Evolutionary conservation across 2,113 vertebrate genomes (phyloP).

Genomic region (Leptobrachium leishanense): DNA sequence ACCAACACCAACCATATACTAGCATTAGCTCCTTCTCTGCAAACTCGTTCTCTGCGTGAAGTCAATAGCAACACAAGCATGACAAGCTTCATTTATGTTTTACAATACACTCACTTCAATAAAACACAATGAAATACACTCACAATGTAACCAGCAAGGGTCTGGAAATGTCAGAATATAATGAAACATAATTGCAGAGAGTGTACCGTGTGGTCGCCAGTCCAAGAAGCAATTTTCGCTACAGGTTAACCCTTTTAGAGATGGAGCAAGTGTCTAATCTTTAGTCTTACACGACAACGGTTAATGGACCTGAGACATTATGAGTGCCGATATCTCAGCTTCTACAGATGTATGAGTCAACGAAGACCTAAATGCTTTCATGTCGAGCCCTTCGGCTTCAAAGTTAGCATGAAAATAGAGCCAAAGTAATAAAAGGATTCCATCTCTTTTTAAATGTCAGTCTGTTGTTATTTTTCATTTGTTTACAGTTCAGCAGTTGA

Average conservation of each 20-base stretch:
- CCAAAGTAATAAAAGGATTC: not conserved
- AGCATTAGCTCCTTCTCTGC: constrained; percentile 14
- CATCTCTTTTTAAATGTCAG: too few relatives aligned
- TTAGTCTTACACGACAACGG: constrained; percentile 6
- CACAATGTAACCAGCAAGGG: constrained; percentile 27
- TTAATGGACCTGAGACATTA: not conserved
- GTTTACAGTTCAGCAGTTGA: not conserved
- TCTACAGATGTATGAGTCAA: constrained; percentile 21
- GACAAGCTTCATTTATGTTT: constrained; percentile 47
- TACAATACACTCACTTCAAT: constrained; percentile 39
- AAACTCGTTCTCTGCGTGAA: constrained; percentile 37
- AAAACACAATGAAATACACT: constrained; percentile 42
- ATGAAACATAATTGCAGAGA: constrained; percentile 46
- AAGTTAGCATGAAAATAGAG: constrained; percentile 22
- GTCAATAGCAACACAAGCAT: constrained; percentile 24
- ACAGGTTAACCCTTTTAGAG: constrained; percentile 35
- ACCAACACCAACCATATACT: not conserved
- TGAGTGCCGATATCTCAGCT: constrained; percentile 13
- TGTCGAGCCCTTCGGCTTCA: constrained; percentile 25
- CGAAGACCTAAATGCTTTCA: constrained; percentile 27
- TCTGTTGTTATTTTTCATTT: not conserved
- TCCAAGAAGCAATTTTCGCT: constrained; percentile 40
- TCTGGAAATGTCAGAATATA: constrained; percentile 47
- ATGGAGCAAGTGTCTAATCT: not conserved
- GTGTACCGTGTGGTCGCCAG: constrained; percentile 33